Evolutionary conservation across 1,140 invertebrate genomes (phyloP).

Genomic region (Camponotus pennsylvanicus): DNA sequence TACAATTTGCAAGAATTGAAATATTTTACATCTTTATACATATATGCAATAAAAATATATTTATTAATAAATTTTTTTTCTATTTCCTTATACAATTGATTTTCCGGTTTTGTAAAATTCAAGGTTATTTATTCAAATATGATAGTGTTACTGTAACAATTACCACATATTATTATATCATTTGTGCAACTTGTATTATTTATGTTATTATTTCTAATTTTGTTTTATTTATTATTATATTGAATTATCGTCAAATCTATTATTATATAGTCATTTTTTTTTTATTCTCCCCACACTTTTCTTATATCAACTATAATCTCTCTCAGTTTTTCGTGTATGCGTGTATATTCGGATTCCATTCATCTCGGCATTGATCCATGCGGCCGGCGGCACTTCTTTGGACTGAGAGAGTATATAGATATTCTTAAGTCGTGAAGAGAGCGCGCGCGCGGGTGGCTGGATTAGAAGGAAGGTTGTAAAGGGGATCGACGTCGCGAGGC

Average conservation of each 20-base stretch:
- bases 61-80: too few species aligned
- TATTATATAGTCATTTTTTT: too few species aligned
- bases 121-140: too few species aligned
- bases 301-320: neutral
- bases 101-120: too few species aligned
- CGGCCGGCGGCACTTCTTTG: slow-evolving; percentile 15
- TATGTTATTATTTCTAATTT: neutral
- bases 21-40: too few species aligned
- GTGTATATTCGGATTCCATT: neutral
- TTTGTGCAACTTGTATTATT: neutral
- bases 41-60: too few species aligned
- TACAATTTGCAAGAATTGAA: neutral
- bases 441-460: slow-evolving; percentile 7
- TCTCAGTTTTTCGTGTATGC: neutral
- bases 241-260: neutral
- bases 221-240: slow-evolving; percentile 1
- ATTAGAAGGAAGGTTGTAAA: slow-evolving; percentile 53
- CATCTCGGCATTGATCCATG: slow-evolving; percentile 46
- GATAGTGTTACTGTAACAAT: too few species aligned
- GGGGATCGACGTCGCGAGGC: slow-evolving; percentile 34
- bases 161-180: neutral
- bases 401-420: slow-evolving; percentile 52
- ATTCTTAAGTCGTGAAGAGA: slow-evolving; percentile 48
- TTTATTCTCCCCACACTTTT: neutral
- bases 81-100: too few species aligned